Conservation (phyloP, 2,113 vertebrate species). For the Origma solitaria region DNA sequence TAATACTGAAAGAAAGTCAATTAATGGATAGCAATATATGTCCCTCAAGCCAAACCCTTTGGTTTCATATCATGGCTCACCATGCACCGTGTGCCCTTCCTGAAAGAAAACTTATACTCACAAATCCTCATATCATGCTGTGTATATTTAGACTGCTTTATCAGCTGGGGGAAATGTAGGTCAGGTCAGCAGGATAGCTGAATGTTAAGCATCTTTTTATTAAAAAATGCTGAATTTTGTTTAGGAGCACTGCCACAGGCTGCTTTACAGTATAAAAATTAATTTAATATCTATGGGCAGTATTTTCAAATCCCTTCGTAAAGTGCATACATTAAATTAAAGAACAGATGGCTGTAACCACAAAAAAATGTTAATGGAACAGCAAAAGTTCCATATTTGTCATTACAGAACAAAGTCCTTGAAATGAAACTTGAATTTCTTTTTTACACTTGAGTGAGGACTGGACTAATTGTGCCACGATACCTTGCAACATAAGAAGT, state of each 20-base stretch:
- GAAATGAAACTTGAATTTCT: background rate
- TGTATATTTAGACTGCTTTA: slow-evolving; percentile 54
- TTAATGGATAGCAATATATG: background rate
- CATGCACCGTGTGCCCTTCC: background rate
- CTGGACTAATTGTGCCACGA: background rate
- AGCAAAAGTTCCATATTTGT: background rate
- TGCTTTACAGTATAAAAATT: slow-evolving; percentile 36
- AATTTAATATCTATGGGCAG: slow-evolving; percentile 22
- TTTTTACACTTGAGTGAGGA: background rate
- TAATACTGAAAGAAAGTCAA: background rate
- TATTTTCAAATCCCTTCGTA: slow-evolving; percentile 38
- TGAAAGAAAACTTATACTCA: slow-evolving; percentile 41
- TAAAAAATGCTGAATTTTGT: slow-evolving; percentile 53
- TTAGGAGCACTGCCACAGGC: slow-evolving; percentile 46
- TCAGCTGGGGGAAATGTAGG: slow-evolving; percentile 43
- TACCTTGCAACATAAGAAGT: background rate
- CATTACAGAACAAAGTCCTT: background rate
- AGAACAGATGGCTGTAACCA: slow-evolving; percentile 26
- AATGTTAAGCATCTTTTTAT: slow-evolving; percentile 60
- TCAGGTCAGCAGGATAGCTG: slow-evolving; percentile 55
- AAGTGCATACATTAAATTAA: slow-evolving; percentile 25
- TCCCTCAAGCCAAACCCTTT: background rate
- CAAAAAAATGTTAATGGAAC: background rate
- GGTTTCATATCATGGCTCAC: background rate
- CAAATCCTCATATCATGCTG: slow-evolving; percentile 29